A percentile compares a stretch with the other conserved stretches of the same genome.
phyloP scores from a whole-genome alignment of 1,140 invertebrate species.

The Hetaerina americana region DNA sequence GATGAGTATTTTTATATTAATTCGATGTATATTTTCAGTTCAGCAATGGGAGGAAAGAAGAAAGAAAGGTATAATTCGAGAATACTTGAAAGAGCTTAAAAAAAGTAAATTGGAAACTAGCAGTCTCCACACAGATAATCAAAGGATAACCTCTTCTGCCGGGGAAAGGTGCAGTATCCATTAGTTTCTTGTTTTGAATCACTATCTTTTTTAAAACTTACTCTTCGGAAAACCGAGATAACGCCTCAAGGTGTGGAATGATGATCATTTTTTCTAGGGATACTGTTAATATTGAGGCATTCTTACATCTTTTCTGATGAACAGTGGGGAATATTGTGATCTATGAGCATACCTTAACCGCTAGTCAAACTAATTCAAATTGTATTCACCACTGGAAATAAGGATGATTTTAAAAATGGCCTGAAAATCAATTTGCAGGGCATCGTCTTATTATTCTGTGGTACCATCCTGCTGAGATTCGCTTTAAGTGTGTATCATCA shows the following conservation, averaged over 20 bases:
- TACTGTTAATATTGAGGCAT: not conserved
- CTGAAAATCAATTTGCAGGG: too few species aligned
- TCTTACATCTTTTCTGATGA: too few species aligned
- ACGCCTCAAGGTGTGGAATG: not conserved
- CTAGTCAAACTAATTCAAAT: too few species aligned
- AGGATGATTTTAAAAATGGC: too few species aligned
- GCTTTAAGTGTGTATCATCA: too few species aligned
- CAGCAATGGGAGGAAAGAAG: conserved; percentile 47
- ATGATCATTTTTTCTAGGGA: not conserved
- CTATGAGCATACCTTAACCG: too few species aligned
- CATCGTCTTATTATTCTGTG: too few species aligned
- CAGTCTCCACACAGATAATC: not conserved
- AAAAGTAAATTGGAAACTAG: conserved; percentile 18
- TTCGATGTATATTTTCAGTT: conserved; percentile 23
- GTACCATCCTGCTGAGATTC: too few species aligned
- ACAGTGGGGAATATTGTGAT: too few species aligned
- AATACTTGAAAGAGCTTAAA: conserved; percentile 40
- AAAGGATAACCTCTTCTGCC: too few species aligned
- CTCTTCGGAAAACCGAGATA: not conserved
- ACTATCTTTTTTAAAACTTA: not conserved
- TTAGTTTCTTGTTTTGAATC: not conserved
- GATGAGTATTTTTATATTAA: conserved; percentile 7
- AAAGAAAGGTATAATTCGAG: conserved; percentile 36
- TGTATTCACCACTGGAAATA: too few species aligned
- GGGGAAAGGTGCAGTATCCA: not conserved